A percentile compares a stretch with the other conserved stretches of the same genome.
Evolutionary conservation across 2,888 invertebrate species (phyloP).

Genomic region (Drosophila kambysellisi): DNA sequence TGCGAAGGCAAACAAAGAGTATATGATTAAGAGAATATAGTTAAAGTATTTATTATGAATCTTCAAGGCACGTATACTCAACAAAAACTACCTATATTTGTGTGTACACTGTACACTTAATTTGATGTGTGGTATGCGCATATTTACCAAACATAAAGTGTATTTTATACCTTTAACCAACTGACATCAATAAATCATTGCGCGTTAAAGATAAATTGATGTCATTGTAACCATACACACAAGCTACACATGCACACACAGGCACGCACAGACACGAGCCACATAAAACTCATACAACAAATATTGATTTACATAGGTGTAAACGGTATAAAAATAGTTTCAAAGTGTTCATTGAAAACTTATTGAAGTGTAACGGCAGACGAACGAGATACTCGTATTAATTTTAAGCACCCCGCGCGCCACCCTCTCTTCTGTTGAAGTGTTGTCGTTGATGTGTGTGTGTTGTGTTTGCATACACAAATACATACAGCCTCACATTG

Average conservation of each 20-base stretch:
- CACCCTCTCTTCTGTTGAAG: background rate
- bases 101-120: background rate
- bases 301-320: conserved; percentile 58
- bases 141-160: conserved; percentile 38
- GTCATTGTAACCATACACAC: conserved; percentile 38
- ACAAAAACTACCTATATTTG: background rate
- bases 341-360: conserved; percentile 77
- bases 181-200: conserved; percentile 64
- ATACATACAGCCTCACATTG: conserved; percentile 13
- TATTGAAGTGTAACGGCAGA: conserved; percentile 71
- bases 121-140: conserved; percentile 32
- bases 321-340: conserved; percentile 77
- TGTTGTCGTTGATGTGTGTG: conserved; percentile 8
- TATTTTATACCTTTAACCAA: conserved; percentile 34
- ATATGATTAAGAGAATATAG: background rate
- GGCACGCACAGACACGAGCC: conserved; percentile 3
- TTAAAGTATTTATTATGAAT: background rate
- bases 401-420: conserved; percentile 61
- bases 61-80: background rate
- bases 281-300: conserved; percentile 22
- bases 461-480: conserved; percentile 42
- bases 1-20: background rate
- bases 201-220: conserved; percentile 55
- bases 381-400: conserved; percentile 64
- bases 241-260: background rate